Evolutionary conservation across 2,888 invertebrate genomes (phyloP), one percentile per base, ranked within the genome.

Genomic region (Drosophila borealis): DNA sequence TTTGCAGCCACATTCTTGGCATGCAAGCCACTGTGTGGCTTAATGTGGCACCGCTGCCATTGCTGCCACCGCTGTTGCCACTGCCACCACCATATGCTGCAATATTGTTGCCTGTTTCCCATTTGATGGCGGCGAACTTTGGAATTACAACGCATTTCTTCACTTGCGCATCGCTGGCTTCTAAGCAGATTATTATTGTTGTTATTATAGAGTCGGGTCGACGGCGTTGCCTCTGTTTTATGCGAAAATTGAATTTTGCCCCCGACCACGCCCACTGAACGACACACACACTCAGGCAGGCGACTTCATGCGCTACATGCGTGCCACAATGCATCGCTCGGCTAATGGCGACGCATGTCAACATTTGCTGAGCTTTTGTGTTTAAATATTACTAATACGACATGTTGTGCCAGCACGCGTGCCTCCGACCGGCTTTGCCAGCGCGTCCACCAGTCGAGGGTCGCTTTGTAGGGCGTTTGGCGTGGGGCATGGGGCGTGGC

Each of bases 321-420:
- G 78, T 88, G 84, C 75, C 89, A 75, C 73, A 86, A 78, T 86
- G 87, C 89, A 87, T 66, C 74, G 72, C 69, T 62, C 70, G 87
- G 70, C 83, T 82, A 80, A 84, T 86, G 78, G 81, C 87, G 71
- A 85, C 76, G 88, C 87, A 89, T 85, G 89, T 85, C 89, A 89
- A 80, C 87, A 80, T 84, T 83, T 85, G 86, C 83, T 74, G 80
- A 85, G 88, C 89, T 78, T 89, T 85, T 84, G 87, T 87, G 89
- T 87, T 89, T 85, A 81, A 87, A 87, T 87, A 89, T 89, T 87
- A 85, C 84, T 89, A 83, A 89, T 87, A 87, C 84, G 84, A 89
- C 84, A 85, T 89, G 88, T 80, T 66, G 81, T 80, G 69, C 70
- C 69, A 88, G 81, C 88, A 80, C 87, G 87, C 88, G 80, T 82